phyloP scores from a whole-genome alignment of 1,140 invertebrate species.

The Drosophila sucinea region DNA sequence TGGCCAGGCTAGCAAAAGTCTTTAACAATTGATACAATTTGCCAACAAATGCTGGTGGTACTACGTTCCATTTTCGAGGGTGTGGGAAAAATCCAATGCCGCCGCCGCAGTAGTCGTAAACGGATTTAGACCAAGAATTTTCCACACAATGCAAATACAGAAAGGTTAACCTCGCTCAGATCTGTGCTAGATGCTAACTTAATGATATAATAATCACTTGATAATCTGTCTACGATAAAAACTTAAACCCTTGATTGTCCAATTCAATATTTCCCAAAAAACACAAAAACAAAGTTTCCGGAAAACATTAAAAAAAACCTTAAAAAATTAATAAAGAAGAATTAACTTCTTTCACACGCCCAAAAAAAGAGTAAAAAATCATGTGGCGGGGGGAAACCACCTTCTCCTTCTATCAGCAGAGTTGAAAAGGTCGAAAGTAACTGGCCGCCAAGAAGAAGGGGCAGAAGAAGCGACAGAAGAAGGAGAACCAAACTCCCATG shows the following conservation, averaged over 20 bases:
- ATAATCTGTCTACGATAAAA: not conserved
- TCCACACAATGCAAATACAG: conserved; percentile 35
- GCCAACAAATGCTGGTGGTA: conserved; percentile 34
- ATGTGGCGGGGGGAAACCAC: not conserved
- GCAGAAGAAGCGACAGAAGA: conserved; percentile 12
- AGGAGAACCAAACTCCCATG: conserved; percentile 37
- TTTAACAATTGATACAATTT: conserved; percentile 78
- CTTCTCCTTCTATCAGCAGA: conserved; percentile 26
- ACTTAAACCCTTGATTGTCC: not conserved
- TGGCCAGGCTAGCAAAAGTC: conserved; percentile 43
- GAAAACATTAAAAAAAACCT: not conserved
- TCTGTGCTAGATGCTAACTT: not conserved
- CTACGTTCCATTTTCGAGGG: conserved; percentile 50
- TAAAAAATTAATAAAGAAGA: conserved; percentile 24
- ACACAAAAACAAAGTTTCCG: conserved; percentile 21
- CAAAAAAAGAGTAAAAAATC: conserved; percentile 35
- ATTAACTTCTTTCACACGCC: conserved; percentile 73
- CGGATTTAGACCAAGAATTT: conserved; percentile 30
- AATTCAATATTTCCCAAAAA: not conserved
- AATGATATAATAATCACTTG: too few relatives aligned
- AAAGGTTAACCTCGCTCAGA: not conserved
- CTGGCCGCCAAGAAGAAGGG: conserved; percentile 27
- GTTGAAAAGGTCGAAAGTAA: conserved; percentile 73
- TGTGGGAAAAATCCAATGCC: conserved; percentile 58
- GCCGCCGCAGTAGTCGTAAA: conserved; percentile 10